Evolutionary conservation across 2,113 vertebrate species (phyloP), one percentile per base, ranked within the genome.

Genomic region (Varanus komodoensis): DNA sequence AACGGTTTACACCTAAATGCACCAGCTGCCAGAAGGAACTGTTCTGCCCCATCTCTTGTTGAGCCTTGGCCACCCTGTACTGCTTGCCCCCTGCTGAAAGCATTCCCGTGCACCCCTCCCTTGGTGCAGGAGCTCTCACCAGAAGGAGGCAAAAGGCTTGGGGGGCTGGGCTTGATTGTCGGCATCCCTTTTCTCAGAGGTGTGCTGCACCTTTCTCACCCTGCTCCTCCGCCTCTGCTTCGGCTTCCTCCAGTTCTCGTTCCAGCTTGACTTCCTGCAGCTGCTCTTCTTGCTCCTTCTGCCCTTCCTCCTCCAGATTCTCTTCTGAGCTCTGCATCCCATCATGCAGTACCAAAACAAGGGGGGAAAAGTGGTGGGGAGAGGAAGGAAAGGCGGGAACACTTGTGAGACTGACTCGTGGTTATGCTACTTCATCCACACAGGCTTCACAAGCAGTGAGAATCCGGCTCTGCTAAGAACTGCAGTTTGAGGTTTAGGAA

Each of bases 121-220:
- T 95, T 91, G 79, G 4, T 89, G 85, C 54, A 8, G 6, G 54
- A 93, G 93, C 95, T 96, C 94, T 95, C 93, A 95, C 96, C 97
- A 92, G 96, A 93, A 85, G 94, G 95, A 94, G 71, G 75, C 92
- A 89, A 96, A 89, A 11, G 95, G 92, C 87, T 95, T 95, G 96
- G 95, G 69, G 6, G 95, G 93, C 83, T 94, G 94, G 92, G 94
- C 90, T 89, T 0, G 4, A 27, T 32, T 91, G 88, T 94, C 91
- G 94, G 94, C 94, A 91, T 95, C 90, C 90, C 87, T 96, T 93
- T 97, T 96, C 95, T 97, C 87, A 97, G 95, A 96, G 97, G 93
- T 92, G 91, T 97, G 96, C 95, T 97, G 97, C 97, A 97, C 97
- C 96, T 97, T 97, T 97, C 97, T 97, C 96, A 95, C 96, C 96